phyloP scores from a whole-genome alignment of 2,113 vertebrate genomes.

The Boulengeromyrus knoepffleri region DNA sequence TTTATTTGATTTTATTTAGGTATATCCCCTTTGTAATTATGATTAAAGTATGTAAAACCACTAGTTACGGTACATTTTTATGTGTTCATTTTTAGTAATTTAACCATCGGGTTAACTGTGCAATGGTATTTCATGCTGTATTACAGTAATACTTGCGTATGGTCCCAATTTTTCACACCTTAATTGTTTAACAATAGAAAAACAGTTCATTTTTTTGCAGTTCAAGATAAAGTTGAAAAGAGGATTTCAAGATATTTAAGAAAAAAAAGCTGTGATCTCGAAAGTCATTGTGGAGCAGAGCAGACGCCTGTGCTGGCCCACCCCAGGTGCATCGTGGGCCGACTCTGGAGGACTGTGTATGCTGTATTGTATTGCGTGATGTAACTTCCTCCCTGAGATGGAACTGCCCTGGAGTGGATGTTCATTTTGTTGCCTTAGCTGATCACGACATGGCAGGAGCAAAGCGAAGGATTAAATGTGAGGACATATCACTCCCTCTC shows the following conservation, averaged over 20 bases:
- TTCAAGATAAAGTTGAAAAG: conserved; percentile 44
- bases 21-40: conserved; percentile 55
- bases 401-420: conserved; percentile 61
- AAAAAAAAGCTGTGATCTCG: conserved; percentile 54
- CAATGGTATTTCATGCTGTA: conserved; percentile 74
- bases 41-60: conserved; percentile 62
- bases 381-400: conserved; percentile 66
- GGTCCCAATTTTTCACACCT: conserved; percentile 59
- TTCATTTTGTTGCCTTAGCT: conserved; percentile 71
- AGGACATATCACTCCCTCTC: neutral
- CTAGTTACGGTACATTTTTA: conserved; percentile 73
- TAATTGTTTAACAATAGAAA: conserved; percentile 54
- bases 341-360: conserved; percentile 50
- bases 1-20: conserved; percentile 62
- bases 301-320: conserved; percentile 29
- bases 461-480: conserved; percentile 1
- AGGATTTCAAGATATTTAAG: conserved; percentile 21
- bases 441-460: conserved; percentile 19
- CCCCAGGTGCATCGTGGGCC: conserved; percentile 46
- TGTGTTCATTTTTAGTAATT: conserved; percentile 71
- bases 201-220: conserved; percentile 45
- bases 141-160: conserved; percentile 64
- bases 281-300: conserved; percentile 37
- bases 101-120: conserved; percentile 73
- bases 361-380: conserved; percentile 55